Base-by-base conservation (phyloP, 64 coral and sea anemone species). In the Dendronephthya gigantea region DNA sequence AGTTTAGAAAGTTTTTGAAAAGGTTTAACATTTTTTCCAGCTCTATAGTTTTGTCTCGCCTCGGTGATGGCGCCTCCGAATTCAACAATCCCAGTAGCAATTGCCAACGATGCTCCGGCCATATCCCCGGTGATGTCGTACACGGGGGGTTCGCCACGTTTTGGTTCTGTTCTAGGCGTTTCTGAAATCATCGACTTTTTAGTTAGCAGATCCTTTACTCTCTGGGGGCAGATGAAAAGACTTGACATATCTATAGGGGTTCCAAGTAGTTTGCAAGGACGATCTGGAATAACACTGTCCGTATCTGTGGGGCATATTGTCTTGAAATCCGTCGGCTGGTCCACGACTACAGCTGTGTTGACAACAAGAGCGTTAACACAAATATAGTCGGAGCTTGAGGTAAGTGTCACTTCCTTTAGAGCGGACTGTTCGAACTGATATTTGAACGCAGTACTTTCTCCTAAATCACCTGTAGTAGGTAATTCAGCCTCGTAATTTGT, bases 331-430 rank as follows among this genome's bases (percentile, higher is more conserved):
- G 88, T 89, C 69, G 88, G 79, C 81, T 83, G 79, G 30, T 89
- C 88, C 19, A 89, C 81, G 27, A 84, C 31, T 30, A 89, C 69
- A 6, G 55, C 43, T 17, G 35, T 83, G 50, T 89, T 82, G 35
- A 89, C 82, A 28, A 89, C 88, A 89, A 89, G 88, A 19, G 88
- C 88, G 15, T 89, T 58, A n/a, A 89, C 81, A 39, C 88, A 89
- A 68, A 89, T 59, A 15, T 68, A n/a, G 48, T 31, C 16, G 41
- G 40, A 66, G 30, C 19, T 82, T 3, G 86, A 88, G 35, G 47
- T 81, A 50, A 88, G 36, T 9, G 62, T 87, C 39, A 87, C 86
- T 31, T 19, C n/a, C 31, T 47, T 75, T 17, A 87, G 69, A 2
- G 86, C 32, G 50, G 69, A 76, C 41, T 87, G 86, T 27, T 39